Base-by-base conservation (phyloP, 2,888 invertebrate genomes). In the Melieria crassipennis region DNA sequence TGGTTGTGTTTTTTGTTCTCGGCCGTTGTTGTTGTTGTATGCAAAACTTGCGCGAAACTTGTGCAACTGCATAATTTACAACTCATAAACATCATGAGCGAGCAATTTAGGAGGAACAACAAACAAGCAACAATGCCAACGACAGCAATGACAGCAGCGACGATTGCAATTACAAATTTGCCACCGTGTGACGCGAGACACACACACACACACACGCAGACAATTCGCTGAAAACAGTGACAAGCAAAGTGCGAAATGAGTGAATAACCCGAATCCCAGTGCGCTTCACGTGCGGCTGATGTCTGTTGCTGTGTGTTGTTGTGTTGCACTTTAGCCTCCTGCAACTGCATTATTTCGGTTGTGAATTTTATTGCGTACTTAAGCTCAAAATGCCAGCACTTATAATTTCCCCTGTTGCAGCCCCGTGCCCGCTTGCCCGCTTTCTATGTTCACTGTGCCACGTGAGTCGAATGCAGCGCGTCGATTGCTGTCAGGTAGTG, bases 11-110 rank as follows among this genome's bases (percentile, higher is more conserved):
- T 30, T 30, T 30, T 30, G 68, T 68, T 68, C 62, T 60, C 57
- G 48, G 16, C 50, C 48, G 47, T 58, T 10, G 47, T 70, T 65
- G 65, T 57, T 43, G 45, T 43, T 43, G 30, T 11, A 7, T 61
- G 43, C 10, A 48, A 61, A 62, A 11, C 57, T 57, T 73, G 43
- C 55, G 50, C 63, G 66, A 70, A 62, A 11, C 57, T 57, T 73
- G 43, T 60, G 50, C 63, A 70, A 70, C 61, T 66, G 57, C 50
- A 61, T 68, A 75, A 73, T 75, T 75, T 73, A 73, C 74, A 75
- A 75, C 64, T 70, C 70, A 67, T 75, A 73, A 75, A 71, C 65
- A 65, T 56, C 48, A 62, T 62, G 62, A 13, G 62, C n/a, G 62
- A 47, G 46, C 57, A 57, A 57, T 57, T 57, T 57, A 57, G 30